Evolutionary conservation across 2,888 invertebrate genomes (phyloP).

Genomic region (Dolichomitus sp.): DNA sequence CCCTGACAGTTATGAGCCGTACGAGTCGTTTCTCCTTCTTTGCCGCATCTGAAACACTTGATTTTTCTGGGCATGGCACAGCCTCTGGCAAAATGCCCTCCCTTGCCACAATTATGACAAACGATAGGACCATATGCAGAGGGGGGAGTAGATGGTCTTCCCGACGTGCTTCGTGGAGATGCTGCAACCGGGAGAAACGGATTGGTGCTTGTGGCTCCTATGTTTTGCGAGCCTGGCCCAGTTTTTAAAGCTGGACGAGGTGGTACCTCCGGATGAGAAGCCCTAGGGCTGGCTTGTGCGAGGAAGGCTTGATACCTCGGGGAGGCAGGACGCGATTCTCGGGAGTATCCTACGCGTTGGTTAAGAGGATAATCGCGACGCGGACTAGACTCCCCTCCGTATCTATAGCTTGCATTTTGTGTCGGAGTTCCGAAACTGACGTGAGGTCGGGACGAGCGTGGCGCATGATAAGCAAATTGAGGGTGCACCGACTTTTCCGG

Average conservation of each 20-base stretch:
- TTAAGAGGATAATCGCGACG: no score
- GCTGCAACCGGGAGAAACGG: neutral
- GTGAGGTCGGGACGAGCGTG: neutral
- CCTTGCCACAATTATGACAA: slow-evolving; percentile 31
- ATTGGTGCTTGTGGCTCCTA: neutral
- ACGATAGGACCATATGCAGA: neutral
- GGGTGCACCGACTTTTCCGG: slow-evolving; percentile 9
- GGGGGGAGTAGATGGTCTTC: neutral
- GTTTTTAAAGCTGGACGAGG: no score
- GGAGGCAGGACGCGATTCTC: no score
- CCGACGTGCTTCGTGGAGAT: no score
- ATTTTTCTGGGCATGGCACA: neutral
- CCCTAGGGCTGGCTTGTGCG: no score
- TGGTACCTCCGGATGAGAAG: no score
- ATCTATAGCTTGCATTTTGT: no score
- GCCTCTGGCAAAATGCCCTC: slow-evolving; percentile 10
- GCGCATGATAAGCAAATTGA: neutral
- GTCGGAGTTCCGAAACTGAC: neutral
- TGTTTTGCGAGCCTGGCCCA: no score
- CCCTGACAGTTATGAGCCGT: slow-evolving; percentile 15
- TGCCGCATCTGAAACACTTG: slow-evolving; percentile 25
- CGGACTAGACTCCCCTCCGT: neutral
- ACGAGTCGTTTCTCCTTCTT: slow-evolving; percentile 1
- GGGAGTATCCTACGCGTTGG: neutral
- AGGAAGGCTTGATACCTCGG: no score